A percentile compares a stretch with the other conserved stretches of the same genome.
phyloP scores from a whole-genome alignment of 2,113 vertebrate genomes.

The Alces alces region DNA sequence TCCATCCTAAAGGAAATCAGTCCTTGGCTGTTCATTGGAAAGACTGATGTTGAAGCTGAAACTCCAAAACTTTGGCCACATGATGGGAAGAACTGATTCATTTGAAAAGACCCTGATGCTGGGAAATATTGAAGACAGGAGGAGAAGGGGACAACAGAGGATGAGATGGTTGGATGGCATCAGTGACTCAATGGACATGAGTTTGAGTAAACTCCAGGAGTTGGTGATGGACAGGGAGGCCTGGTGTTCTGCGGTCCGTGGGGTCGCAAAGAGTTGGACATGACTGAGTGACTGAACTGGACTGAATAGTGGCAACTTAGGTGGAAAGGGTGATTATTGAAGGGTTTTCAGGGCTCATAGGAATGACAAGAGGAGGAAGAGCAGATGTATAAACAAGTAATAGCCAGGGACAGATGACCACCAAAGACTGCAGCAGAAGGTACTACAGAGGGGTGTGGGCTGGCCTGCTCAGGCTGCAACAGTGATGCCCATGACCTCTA shows the following conservation, averaged over 20 bases:
- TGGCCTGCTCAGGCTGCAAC: neutral
- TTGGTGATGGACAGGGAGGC: neutral
- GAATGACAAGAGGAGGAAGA: neutral
- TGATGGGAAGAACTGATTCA: neutral
- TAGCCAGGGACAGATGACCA: neutral
- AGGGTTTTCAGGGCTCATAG: too few species aligned
- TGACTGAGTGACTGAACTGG: neutral
- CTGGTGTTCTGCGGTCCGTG: accelerated
- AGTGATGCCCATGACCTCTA: neutral
- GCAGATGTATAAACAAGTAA: too few species aligned
- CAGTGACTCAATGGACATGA: neutral
- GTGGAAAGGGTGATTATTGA: neutral
- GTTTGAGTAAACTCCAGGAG: neutral
- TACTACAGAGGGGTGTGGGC: accelerated
- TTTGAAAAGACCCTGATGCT: neutral
- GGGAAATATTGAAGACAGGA: neutral
- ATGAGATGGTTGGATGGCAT: neutral
- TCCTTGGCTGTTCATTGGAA: neutral
- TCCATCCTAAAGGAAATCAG: neutral
- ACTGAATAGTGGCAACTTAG: neutral
- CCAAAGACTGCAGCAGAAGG: neutral
- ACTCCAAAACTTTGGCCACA: neutral
- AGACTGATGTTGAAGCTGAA: neutral
- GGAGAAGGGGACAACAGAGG: neutral
- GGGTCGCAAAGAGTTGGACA: neutral